Conservation (phyloP, 2,888 invertebrate genomes). For the Chironomus tentans region DNA sequence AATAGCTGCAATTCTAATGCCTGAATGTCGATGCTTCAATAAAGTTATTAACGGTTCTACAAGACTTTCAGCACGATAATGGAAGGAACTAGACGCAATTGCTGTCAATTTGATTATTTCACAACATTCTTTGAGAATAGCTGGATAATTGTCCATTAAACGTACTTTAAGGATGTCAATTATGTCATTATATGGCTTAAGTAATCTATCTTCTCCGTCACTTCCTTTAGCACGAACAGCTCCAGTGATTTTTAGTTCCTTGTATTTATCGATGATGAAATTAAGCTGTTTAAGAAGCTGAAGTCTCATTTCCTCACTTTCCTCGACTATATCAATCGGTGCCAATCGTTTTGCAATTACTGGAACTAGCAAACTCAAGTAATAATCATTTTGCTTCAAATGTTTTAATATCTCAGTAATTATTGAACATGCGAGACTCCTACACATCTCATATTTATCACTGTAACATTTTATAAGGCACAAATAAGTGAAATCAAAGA, state of each 20-base stretch:
- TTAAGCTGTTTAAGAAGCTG: slow-evolving; percentile 57
- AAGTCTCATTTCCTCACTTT: slow-evolving; percentile 73
- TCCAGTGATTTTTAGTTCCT: slow-evolving; percentile 48
- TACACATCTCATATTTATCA: slow-evolving; percentile 39
- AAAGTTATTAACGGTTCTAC: slow-evolving; percentile 63
- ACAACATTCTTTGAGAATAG: slow-evolving; percentile 71
- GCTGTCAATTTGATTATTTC: slow-evolving; percentile 58
- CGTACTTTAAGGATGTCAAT: slow-evolving; percentile 62
- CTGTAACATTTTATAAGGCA: slow-evolving; percentile 39
- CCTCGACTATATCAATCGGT: slow-evolving; percentile 57
- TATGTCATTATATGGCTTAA: slow-evolving; percentile 47
- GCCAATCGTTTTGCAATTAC: slow-evolving; percentile 69
- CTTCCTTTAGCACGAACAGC: slow-evolving; percentile 53
- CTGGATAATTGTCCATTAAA: slow-evolving; percentile 66
- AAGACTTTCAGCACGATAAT: slow-evolving; percentile 61
- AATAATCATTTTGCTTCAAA: slow-evolving; percentile 58
- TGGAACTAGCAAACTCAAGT: slow-evolving; percentile 65
- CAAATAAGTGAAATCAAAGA: slow-evolving; percentile 38
- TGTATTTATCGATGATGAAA: slow-evolving; percentile 55
- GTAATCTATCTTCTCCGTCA: slow-evolving; percentile 27
- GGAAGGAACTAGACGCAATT: slow-evolving; percentile 58
- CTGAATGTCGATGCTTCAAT: slow-evolving; percentile 73
- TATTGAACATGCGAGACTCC: slow-evolving; percentile 34
- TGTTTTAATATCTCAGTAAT: slow-evolving; percentile 36
- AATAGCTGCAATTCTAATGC: slow-evolving; percentile 64